Evolutionary conservation across 1,140 invertebrate species (phyloP), one percentile per base, ranked within the genome.

Genomic region (Aphaenogaster floridana): DNA sequence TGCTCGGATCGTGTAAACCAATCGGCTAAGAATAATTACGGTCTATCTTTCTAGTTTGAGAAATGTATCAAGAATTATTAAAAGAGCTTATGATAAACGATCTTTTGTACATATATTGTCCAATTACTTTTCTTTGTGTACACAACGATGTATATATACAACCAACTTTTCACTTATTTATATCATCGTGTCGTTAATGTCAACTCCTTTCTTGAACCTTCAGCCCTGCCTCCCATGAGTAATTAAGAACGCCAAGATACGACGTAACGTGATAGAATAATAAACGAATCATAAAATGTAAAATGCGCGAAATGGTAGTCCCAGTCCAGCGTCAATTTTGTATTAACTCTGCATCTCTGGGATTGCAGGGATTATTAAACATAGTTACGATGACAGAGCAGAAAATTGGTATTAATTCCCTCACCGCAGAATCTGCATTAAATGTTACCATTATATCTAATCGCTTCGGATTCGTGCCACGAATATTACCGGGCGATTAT

Each of bases 211-310:
- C 13, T 21, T 15, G 15, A 64, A 64, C 7, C 13, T 80, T 42
- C 34, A 28, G 5, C 9, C 1, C 15, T 69, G 21, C 0, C 13
- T 68, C 45, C n/a, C 77, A 52, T 13, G 34, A 13, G 59, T 63
- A 80, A 68, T 80, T n/a, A 80, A 80, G 13, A 50, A 39, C 9
- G 17, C 0, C n/a, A 80, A 80, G 34, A 68, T 80, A 13, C n/a
- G 61, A 80, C 45, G 34, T 52, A 79, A 80, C n/a, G 34, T 66
- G 21, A 80, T 80, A n/a, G 61, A 80, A 80, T 80, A 80, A 68
- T n/a, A 36, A 80, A 80, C 34, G 45, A 68, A 13, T 52, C 45
- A 8, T 52, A 68, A 39, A n/a, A n/a, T 48, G 7, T 50, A 17
- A 52, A 68, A 17, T 9, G 9, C 17, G 15, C 28, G 45, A 66